Evolutionary conservation across 2,888 invertebrate species (phyloP).

Genomic region (Serrognathus titanus): DNA sequence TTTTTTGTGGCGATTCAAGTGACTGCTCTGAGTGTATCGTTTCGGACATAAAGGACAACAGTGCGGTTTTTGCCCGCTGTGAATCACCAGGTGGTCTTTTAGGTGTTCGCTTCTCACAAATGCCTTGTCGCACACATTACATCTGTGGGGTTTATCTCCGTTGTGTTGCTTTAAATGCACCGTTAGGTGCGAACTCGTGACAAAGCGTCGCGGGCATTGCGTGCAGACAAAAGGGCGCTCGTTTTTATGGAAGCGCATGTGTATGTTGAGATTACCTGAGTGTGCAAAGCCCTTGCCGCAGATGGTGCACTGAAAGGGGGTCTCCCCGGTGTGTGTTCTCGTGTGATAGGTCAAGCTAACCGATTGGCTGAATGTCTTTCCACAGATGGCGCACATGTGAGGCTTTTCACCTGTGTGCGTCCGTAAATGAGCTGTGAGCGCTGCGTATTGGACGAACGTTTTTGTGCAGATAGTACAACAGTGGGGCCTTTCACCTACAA

Average conservation of each 20-base stretch:
- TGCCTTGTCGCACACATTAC: conserved; percentile 54
- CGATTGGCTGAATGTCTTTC: conserved; percentile 36
- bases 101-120: conserved; percentile 54
- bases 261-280: conserved; percentile 37
- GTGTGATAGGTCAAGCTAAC: conserved; percentile 33
- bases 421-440: conserved; percentile 27
- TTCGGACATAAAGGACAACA: conserved; percentile 52
- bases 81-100: conserved; percentile 54
- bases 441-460: conserved; percentile 31
- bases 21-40: conserved; percentile 39
- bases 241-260: conserved; percentile 38
- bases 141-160: conserved; percentile 39
- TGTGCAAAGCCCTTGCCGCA: conserved; percentile 32
- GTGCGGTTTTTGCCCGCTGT: conserved; percentile 59
- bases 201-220: conserved; percentile 35
- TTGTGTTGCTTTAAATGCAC: conserved; percentile 38
- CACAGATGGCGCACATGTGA: conserved; percentile 31
- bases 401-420: conserved; percentile 31
- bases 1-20: conserved; percentile 36
- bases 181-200: conserved; percentile 38
- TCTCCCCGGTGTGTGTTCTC: conserved; percentile 32
- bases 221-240: conserved; percentile 35
- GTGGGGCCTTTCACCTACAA: conserved; percentile 31
- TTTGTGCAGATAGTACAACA: conserved; percentile 29
- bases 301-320: conserved; percentile 21